Base-by-base conservation (phyloP, 1,140 invertebrate genomes). In the Pantala flavescens region DNA sequence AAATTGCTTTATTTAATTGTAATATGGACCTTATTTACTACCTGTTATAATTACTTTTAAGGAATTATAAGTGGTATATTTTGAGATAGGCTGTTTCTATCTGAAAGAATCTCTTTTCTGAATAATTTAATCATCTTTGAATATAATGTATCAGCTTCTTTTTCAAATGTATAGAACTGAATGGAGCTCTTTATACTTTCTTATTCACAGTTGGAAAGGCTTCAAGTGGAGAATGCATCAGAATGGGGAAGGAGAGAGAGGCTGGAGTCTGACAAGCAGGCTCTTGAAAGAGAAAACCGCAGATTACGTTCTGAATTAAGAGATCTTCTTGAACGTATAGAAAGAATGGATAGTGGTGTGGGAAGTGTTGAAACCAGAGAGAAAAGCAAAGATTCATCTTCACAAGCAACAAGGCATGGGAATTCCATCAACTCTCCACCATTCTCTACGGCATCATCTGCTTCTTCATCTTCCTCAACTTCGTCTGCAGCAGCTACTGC, bases 181-280 rank as follows among this genome's bases (percentile, higher is more conserved):
- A 36, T 36, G 28, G 9, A 36, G 9, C 28, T 36, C 28, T 5
- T 5, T 2, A 36, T 5, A 36, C 28, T 36, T 36, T 36, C 2
- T 5, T 5, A 74, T 76, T 82, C 82, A 71, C 78, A 93, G 88
- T 81, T 95, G 77, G 93, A 95, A 80, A 85, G 88, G 78, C 83
- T 97, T 9, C 95, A 97, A 84, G 89, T 90, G 0, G 95, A 97
- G 84, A 97, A 97, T 85, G 95, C 93, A 0, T 87, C 91, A 7
- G 95, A 97, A 81, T 97, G 95, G 95, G 93, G 92, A 12, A 93
- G 94, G 81, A 84, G 94, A 11, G 95, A 97, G 82, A 86, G 93
- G 16, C 80, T 97, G 28, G 95, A 97, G 83, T 93, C 93, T 0
- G 95, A 97, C 78, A 96, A 96, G 81, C 84, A 94, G 76, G 89